Evolutionary conservation across 2,888 invertebrate species (phyloP), one percentile per base, ranked within the genome.

Genomic region (Drosophila demipolita): DNA sequence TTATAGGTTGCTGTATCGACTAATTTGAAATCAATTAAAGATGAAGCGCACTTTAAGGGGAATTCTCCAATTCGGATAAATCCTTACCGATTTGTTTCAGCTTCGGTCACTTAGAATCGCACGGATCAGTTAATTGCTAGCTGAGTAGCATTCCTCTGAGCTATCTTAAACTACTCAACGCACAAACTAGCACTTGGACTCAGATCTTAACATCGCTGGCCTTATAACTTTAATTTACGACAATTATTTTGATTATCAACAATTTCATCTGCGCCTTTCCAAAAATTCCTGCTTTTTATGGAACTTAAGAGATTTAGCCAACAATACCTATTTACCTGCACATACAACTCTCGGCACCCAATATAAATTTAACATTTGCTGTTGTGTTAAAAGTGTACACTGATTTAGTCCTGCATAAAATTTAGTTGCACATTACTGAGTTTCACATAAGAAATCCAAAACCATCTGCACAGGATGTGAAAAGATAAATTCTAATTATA

Each of bases 131-230:
- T 26, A 0, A 0, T 26, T 42, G 38, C 42, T 52, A 40, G 49
- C 15, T 55, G 52, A 48, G 20, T 53, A 48, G 42, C 66, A 36
- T 17, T 23, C 11, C 33, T 38, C 49, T 52, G 48, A 29, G 42
- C 45, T 52, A 48, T 64, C 75, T 48, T 57, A 48, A 29, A 78
- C 53, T 42, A 78, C 53, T 42, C 49, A 52, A 78, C 65, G 54
- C 59, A 52, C 20, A 42, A 62, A 26, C 45, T 55, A 63, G 45
- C 45, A 65, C 33, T 40, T 40, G 17, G 32, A 50, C 49, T 49
- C 17, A 45, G 38, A 57, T 78, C 26, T 48, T 78, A 62, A 71
- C 78, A 78, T 78, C 63, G 70, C 59, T 74, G 20, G 53, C 20
- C 55, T 66, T 60, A 38, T 36, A 7, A 4, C 53, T 45, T 33